phyloP scores from a whole-genome alignment of 1,140 invertebrate genomes.

The Drosophila novamexicana region DNA sequence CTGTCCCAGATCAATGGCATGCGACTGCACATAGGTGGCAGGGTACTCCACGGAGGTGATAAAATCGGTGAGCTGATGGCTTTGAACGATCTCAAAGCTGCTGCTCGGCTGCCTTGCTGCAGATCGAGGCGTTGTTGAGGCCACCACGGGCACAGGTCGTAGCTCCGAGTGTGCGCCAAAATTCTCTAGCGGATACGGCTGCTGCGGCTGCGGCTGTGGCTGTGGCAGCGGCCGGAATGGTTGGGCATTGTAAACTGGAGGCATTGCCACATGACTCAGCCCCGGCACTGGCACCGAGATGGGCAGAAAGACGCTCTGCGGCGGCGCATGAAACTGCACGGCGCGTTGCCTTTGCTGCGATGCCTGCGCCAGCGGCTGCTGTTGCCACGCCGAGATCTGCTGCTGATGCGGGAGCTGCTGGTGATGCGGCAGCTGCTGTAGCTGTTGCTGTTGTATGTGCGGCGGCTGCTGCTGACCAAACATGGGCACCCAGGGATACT shows the following conservation, averaged over 20 bases:
- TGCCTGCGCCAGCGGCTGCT: constrained; percentile 59
- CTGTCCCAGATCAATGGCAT: constrained; percentile 85
- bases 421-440: constrained; percentile 52
- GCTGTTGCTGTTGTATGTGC: constrained; percentile 36
- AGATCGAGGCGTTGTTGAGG: constrained; percentile 30
- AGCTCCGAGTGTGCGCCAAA: constrained; percentile 73
- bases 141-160: constrained; percentile 49
- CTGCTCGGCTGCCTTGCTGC: constrained; percentile 40
- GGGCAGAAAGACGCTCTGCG: constrained; percentile 57
- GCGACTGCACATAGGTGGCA: constrained; percentile 87
- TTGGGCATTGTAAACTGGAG: constrained; percentile 86
- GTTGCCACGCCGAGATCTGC: constrained; percentile 17
- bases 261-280: constrained; percentile 85
- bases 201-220: constrained; percentile 35
- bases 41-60: constrained; percentile 88
- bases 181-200: constrained; percentile 56
- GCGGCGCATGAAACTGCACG: constrained; percentile 62
- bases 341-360: constrained; percentile 71
- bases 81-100: constrained; percentile 86
- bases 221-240: constrained; percentile 84
- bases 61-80: constrained; percentile 87
- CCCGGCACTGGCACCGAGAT: constrained; percentile 86
- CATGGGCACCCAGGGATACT: constrained; percentile 91
- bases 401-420: constrained; percentile 53
- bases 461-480: constrained; percentile 72